These are phyloP conservation scores for Alloplasta piceator DNA, from an alignment of 2,888 invertebrate genomes.

Conservation along the genomic window DNA sequence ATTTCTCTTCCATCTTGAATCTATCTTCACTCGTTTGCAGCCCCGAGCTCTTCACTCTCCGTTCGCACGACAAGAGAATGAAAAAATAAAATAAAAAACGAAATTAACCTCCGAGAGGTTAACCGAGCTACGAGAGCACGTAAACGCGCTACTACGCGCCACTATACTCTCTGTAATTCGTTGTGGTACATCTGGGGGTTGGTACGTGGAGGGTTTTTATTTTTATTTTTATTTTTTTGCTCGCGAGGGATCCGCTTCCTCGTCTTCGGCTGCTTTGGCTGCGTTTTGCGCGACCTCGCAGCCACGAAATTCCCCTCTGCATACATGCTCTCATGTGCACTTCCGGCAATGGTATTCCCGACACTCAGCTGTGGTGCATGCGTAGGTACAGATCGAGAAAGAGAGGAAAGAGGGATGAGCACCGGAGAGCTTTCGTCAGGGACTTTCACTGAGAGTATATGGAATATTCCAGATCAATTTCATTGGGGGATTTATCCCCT, in stretches of 20 bases:
- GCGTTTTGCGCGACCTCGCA: neutral
- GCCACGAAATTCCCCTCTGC: constrained; percentile 17
- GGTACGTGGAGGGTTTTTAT: constrained; percentile 33
- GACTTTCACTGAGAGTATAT: neutral
- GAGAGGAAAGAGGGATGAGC: constrained; percentile 9
- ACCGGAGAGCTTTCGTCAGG: constrained; percentile 18
- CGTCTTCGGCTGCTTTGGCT: constrained; percentile 17
- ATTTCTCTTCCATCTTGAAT: constrained; percentile 31
- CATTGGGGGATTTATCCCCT: no score
- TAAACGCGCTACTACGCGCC: constrained; percentile 2
- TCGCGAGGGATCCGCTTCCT: constrained; percentile 46
- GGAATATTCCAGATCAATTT: no score
- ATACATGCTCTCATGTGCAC: constrained; percentile 22
- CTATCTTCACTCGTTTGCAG: constrained; percentile 24
- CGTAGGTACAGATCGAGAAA: neutral
- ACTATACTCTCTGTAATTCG: neutral
- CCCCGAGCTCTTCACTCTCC: constrained; percentile 17
- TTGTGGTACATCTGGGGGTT: neutral
- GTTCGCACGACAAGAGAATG: neutral
- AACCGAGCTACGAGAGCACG: constrained; percentile 18
- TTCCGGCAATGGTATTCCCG: constrained; percentile 49
- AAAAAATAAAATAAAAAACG: constrained; percentile 7
- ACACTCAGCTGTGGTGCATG: constrained; percentile 30
- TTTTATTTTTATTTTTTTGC: no score
- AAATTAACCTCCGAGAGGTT: constrained; percentile 25